Conservation (phyloP, 2,113 vertebrate species). For the Pteropus alecto region DNA sequence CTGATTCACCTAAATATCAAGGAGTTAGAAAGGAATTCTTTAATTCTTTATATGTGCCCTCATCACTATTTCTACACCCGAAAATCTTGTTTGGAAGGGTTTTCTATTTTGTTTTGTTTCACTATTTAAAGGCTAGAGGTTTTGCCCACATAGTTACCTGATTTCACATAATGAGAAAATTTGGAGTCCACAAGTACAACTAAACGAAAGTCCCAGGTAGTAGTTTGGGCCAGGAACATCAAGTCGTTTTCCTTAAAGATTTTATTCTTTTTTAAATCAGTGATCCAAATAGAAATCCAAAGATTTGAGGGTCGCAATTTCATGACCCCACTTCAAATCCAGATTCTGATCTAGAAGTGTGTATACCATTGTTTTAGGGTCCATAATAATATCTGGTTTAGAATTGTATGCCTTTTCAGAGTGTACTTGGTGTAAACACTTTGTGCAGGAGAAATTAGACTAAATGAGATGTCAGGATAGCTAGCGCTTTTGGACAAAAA, state of each 20-base stretch:
- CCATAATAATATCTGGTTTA: not conserved
- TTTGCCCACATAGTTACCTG: not conserved
- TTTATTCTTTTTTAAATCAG: conserved; percentile 3
- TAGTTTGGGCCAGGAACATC: not conserved
- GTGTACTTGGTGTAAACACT: not conserved
- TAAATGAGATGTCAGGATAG: not conserved
- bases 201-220: conserved; percentile 1
- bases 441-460: not conserved
- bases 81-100: not conserved
- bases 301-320: conserved; percentile 29
- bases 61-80: not conserved
- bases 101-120: conserved; percentile 1
- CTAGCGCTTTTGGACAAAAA: not conserved
- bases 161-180: conserved; percentile 29
- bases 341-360: not conserved
- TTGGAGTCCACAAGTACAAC: not conserved
- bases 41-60: not conserved
- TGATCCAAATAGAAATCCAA: conserved; percentile 12
- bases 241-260: conserved; percentile 22
- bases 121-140: conserved; percentile 13
- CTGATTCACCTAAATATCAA: not conserved
- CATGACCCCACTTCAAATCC: not conserved
- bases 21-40: not conserved
- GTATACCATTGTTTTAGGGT: not conserved
- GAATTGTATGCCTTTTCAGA: not conserved